Conservation (phyloP, 2,113 vertebrate genomes). For the Siniperca knerii region DNA sequence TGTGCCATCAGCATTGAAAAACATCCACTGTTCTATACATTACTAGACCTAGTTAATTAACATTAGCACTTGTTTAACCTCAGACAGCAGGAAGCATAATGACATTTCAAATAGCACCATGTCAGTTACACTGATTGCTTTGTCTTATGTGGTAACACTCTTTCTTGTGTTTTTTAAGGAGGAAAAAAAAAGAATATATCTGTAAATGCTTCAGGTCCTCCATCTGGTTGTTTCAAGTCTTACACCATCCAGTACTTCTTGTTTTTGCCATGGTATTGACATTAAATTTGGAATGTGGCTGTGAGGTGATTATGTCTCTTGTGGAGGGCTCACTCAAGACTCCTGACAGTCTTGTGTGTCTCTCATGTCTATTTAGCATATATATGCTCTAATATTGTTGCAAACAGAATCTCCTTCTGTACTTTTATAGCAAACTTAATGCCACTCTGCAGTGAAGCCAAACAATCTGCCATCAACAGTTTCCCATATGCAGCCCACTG, state of each 20-base stretch:
- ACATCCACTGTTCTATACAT: background rate
- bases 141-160: background rate
- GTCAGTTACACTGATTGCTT: background rate
- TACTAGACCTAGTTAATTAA: background rate
- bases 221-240: conserved; percentile 42
- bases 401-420: conserved; percentile 20
- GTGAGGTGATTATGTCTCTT: conserved; percentile 19
- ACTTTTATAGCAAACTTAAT: conserved; percentile 9
- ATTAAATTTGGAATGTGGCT: conserved; percentile 40
- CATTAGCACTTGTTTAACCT: background rate
- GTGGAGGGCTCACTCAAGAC: background rate
- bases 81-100: background rate
- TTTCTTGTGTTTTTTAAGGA: conserved; percentile 5
- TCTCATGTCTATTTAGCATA: background rate
- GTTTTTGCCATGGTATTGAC: conserved; percentile 31
- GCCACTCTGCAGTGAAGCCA: background rate
- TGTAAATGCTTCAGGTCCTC: conserved; percentile 14
- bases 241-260: conserved; percentile 26
- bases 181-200: conserved; percentile 14
- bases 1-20: background rate
- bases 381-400: background rate
- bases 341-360: conserved; percentile 7
- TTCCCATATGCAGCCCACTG: conserved; percentile 32
- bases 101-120: background rate
- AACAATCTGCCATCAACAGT: conserved; percentile 54